Evolutionary conservation across 2,888 invertebrate genomes (phyloP).

Genomic region (Tenthredo mesomela): DNA sequence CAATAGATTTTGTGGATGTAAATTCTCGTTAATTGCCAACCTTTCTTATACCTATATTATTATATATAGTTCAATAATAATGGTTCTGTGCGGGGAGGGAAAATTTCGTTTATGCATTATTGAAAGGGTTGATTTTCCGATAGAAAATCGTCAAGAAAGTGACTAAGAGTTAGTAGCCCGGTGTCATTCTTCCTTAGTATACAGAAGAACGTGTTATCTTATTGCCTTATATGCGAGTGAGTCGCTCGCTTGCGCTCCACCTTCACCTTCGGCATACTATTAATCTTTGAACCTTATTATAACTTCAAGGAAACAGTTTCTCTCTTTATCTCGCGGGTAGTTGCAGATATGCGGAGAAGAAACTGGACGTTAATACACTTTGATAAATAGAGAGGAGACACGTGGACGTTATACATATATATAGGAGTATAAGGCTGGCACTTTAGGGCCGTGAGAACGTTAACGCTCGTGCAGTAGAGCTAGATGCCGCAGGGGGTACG

Average conservation of each 20-base stretch:
- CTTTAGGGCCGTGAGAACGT: slow-evolving; percentile 49
- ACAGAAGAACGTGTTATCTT: not conserved
- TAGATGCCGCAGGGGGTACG: not conserved
- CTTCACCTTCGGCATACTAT: not conserved
- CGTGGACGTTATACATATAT: not conserved
- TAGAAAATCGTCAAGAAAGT: not conserved
- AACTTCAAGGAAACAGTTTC: not conserved
- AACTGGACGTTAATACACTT: slow-evolving; percentile 7
- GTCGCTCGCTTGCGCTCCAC: not conserved
- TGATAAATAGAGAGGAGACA: slow-evolving; percentile 14
- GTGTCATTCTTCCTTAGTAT: not conserved
- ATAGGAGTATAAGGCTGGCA: not conserved
- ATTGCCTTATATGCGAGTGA: not conserved
- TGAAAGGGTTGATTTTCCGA: too few relatives aligned
- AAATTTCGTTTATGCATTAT: too few relatives aligned
- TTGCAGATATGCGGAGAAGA: not conserved
- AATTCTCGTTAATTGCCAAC: too few relatives aligned
- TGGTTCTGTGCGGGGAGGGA: too few relatives aligned
- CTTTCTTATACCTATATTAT: too few relatives aligned
- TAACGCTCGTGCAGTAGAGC: slow-evolving; percentile 43
- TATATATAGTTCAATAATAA: too few relatives aligned
- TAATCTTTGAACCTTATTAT: slow-evolving; percentile 1
- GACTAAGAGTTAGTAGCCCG: not conserved
- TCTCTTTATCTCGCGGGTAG: not conserved
- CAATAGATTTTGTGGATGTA: not conserved